These are phyloP conservation scores for Pelosia muscerda DNA, from an alignment of 2,888 invertebrate species.

Conservation along the genomic window DNA sequence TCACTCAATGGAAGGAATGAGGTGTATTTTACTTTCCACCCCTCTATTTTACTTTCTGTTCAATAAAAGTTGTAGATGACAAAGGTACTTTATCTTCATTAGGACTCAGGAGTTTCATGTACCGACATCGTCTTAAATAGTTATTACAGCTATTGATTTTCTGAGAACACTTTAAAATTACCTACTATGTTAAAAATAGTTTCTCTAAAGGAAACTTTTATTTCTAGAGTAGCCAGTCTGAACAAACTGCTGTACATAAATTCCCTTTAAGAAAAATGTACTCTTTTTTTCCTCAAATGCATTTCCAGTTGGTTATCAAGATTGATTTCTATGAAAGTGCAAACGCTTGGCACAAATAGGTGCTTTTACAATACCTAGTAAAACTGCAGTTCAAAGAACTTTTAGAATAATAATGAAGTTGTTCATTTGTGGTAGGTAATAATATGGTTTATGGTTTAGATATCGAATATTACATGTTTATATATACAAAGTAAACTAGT, in stretches of 20 bases:
- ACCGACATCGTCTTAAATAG: background rate
- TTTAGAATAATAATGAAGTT: background rate
- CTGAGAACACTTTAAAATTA: background rate
- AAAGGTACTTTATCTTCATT: background rate
- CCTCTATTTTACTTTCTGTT: background rate
- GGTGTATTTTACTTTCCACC: background rate
- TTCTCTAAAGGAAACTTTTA: conserved; percentile 1
- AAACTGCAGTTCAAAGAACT: conserved; percentile 7
- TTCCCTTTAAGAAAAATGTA: conserved; percentile 16
- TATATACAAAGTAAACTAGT: too few species aligned
- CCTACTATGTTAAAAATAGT: background rate
- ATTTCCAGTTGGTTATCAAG: conserved; percentile 18
- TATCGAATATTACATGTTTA: too few species aligned
- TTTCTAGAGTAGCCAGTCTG: background rate
- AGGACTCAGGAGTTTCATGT: background rate
- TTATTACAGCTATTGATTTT: background rate
- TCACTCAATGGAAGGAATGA: background rate
- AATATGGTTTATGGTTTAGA: too few species aligned
- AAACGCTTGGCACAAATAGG: background rate
- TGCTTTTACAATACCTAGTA: too few species aligned
- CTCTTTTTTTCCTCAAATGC: conserved; percentile 12
- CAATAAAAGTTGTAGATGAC: background rate
- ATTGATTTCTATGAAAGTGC: conserved; percentile 21
- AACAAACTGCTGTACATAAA: conserved; percentile 20
- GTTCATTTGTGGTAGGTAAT: background rate